Base-by-base conservation (phyloP, 2,888 invertebrate species). In the Seira musarum region DNA sequence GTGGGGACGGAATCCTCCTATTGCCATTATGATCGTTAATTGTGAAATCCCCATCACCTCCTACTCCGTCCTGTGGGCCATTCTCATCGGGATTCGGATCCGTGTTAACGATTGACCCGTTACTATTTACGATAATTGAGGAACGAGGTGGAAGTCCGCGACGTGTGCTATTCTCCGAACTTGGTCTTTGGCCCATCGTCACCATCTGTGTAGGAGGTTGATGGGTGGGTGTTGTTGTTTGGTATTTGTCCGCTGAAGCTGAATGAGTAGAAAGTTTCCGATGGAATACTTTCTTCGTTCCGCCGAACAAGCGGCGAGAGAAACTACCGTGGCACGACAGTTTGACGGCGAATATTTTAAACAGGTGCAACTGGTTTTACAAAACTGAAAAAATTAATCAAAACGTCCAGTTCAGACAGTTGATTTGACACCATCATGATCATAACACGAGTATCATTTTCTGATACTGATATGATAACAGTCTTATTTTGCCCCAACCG, bases 291-390 rank as follows among this genome's bases (percentile, higher is more conserved):
- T 63, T 76, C 63, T 80, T 76, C 24, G 83, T 76, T 76, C 84
- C 81, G 70, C 84, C 80, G 74, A 78, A 69, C 46, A 82, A 49
- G 57, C 84, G 84, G 79, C 84, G 84, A 30, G 82, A 74, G 25
- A 83, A 49, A 76, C 84, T 82, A 70, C 79, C 81, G 81, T 83
- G 82, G 63, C 82, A 82, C 73, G 85, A 84, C 85, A 85, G 85
- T 65, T 84, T 85, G 74, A 67, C 46, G 57, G n/a, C 25, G 6
- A 57, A 35, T 10, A 19, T 63, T 64, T 21, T 13, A 8, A 64
- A 64, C 60, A 60, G n/a, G 60, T 60, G 21, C n/a, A n/a, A n/a
- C 35, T 3, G 30, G 30, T 30, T 10, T n/a, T 19, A 10, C 15
- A 8, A 17, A 64, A 19, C 64, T 15, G 19, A n/a, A n/a, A n/a